Evolutionary conservation across 2,888 invertebrate genomes (phyloP).

Genomic region (Trachelus tabidus): DNA sequence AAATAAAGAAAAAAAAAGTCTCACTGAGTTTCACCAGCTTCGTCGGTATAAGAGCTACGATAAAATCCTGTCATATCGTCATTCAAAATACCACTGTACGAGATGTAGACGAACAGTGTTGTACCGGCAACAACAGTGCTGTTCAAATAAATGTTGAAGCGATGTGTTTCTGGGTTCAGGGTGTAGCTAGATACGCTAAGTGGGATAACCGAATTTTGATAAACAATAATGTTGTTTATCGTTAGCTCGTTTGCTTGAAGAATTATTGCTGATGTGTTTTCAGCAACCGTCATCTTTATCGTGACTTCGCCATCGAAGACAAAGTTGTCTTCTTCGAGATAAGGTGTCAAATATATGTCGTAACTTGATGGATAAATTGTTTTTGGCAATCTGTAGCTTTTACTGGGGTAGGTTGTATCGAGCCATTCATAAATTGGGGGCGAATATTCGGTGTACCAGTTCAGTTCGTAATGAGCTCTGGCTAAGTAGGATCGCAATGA

Average conservation of each 20-base stretch:
- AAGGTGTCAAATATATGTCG: constrained; percentile 67
- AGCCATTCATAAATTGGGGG: constrained; percentile 47
- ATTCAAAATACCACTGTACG: constrained; percentile 70
- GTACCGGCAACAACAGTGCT: constrained; percentile 58
- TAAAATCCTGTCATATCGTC: constrained; percentile 73
- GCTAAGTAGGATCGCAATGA: constrained; percentile 20
- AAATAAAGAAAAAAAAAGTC: constrained; percentile 35
- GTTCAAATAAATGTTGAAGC: constrained; percentile 66
- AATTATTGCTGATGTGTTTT: constrained; percentile 35
- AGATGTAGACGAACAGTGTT: constrained; percentile 68
- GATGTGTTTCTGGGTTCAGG: constrained; percentile 51
- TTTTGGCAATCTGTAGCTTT: constrained; percentile 73
- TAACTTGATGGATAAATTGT: constrained; percentile 71
- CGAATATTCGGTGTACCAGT: constrained; percentile 42
- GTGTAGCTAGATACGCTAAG: constrained; percentile 15
- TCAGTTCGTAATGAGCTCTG: constrained; percentile 38
- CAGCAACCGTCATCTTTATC: constrained; percentile 34
- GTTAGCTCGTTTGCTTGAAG: constrained; percentile 39
- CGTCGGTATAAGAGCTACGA: constrained; percentile 70
- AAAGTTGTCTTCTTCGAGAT: constrained; percentile 64
- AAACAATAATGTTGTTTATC: constrained; percentile 1
- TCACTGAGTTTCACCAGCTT: constrained; percentile 69
- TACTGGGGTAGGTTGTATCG: constrained; percentile 31
- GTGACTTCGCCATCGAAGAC: constrained; percentile 43
- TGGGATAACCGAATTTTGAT: constrained; percentile 45